A percentile compares a stretch with the other conserved stretches of the same genome.
Evolutionary conservation across 2,113 vertebrate genomes (phyloP).

Genomic region (Loxodonta africana): DNA sequence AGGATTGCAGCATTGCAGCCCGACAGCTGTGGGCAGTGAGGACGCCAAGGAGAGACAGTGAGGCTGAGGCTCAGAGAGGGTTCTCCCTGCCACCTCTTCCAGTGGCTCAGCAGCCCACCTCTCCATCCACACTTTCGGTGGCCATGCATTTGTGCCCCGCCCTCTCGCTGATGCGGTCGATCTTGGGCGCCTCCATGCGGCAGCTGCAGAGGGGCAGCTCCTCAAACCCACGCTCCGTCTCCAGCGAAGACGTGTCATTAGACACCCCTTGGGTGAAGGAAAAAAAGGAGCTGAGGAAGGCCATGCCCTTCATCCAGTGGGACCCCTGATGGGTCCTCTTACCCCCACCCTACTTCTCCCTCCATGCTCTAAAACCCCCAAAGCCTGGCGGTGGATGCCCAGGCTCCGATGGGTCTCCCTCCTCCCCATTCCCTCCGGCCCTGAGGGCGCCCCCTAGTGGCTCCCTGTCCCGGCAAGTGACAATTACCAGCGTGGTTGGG

Average conservation of each 20-base stretch:
- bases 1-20: conserved; percentile 91
- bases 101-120: conserved; percentile 85
- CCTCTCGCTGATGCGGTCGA: conserved; percentile 90
- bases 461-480: conserved; percentile 66
- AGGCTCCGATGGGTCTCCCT: neutral
- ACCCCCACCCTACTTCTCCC: neutral
- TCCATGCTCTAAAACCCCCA: conserved; percentile 49
- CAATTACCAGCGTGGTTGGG: conserved; percentile 92
- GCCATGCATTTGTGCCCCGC: conserved; percentile 94
- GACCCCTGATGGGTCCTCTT: neutral
- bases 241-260: conserved; percentile 93
- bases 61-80: neutral
- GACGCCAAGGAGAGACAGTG: neutral
- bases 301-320: neutral
- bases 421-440: conserved; percentile 61
- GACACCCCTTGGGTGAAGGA: conserved; percentile 80
- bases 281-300: neutral
- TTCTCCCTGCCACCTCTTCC: fast-evolving
- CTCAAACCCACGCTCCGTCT: conserved; percentile 93
- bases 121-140: conserved; percentile 94
- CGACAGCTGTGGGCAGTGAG: conserved; percentile 86
- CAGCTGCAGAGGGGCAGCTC: conserved; percentile 96
- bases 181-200: conserved; percentile 96
- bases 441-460: conserved; percentile 62
- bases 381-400: conserved; percentile 39